Base-by-base conservation (phyloP, 2,797 vertebrate species). In the Arnoldichthys spilopterus region DNA sequence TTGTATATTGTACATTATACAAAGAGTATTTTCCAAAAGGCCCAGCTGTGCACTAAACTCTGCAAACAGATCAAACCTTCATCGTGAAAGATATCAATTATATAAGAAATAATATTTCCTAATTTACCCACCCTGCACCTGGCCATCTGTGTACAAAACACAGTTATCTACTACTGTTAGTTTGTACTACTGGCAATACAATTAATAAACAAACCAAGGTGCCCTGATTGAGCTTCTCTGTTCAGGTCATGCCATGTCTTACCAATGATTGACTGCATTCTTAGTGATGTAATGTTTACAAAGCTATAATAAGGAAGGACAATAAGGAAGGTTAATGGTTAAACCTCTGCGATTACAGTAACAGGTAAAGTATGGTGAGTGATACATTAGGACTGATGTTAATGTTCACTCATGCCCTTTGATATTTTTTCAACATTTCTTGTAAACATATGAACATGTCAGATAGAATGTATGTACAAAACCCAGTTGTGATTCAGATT, bases 291-390 rank as follows among this genome's bases (percentile, higher is more conserved):
- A 68, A 68, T 68, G n/a, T 47, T 68, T 49, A 43, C 15, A 49
- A 68, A 68, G 43, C 24, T 43, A 18, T 3, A 22, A 15, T 26
- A 67, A 43, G n/a, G n/a, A n/a, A n/a, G n/a, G n/a, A n/a, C n/a
- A n/a, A n/a, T n/a, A n/a, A n/a, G 18, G 47, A 69, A 13, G 28
- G 47, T 70, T 70, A 70, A 51, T 70, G 30, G 26, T 70, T 51
- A 54, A 28, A 54, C 30, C 30, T 54, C 11, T 54, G 20, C 11
- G 54, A n/a, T 32, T 53, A 68, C n/a, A 68, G 24, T 24, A 47
- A 28, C 11, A 51, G 24, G 26, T 32, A 32, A 32, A 70, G 26
- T 1, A 18, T 53, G 26, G 24, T 2, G 5, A 49, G 45, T 2
- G 22, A 49, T 18, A 13, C 20, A 16, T 15, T 62, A 22, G 18